Evolutionary conservation across 2,888 invertebrate species (phyloP).

Genomic region (Nasonovia ribisnigri): DNA sequence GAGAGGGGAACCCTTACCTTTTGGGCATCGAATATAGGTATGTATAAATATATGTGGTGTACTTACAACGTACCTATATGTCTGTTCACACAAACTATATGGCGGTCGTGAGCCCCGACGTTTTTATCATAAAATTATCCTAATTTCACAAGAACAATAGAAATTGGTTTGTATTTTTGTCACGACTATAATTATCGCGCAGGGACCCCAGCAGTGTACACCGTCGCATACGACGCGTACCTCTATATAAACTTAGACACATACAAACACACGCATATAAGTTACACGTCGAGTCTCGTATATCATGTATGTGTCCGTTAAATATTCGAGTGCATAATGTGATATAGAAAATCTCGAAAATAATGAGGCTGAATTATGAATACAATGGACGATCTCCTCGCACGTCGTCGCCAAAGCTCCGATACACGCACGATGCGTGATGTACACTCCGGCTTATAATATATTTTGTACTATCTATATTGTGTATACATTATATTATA

Average conservation of each 20-base stretch:
- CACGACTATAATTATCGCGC: conserved; percentile 57
- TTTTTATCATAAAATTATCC: conserved; percentile 60
- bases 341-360: conserved; percentile 19
- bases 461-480: neutral
- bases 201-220: conserved; percentile 36
- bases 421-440: neutral
- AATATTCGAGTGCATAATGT: neutral
- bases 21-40: conserved; percentile 11
- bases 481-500: neutral
- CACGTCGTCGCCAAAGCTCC: conserved; percentile 42
- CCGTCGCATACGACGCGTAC: neutral
- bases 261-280: neutral
- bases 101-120: conserved; percentile 49
- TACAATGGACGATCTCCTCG: conserved; percentile 58
- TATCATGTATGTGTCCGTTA: neutral
- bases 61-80: neutral
- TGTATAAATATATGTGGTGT: neutral
- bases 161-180: conserved; percentile 59
- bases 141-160: conserved; percentile 64
- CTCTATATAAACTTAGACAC: neutral
- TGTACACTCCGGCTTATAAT: neutral
- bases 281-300: neutral
- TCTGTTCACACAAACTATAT: conserved; percentile 25
- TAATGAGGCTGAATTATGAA: conserved; percentile 61
- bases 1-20: conserved; percentile 30